Base-by-base conservation (phyloP, 2,888 invertebrate species). In the Junonia oenone region DNA sequence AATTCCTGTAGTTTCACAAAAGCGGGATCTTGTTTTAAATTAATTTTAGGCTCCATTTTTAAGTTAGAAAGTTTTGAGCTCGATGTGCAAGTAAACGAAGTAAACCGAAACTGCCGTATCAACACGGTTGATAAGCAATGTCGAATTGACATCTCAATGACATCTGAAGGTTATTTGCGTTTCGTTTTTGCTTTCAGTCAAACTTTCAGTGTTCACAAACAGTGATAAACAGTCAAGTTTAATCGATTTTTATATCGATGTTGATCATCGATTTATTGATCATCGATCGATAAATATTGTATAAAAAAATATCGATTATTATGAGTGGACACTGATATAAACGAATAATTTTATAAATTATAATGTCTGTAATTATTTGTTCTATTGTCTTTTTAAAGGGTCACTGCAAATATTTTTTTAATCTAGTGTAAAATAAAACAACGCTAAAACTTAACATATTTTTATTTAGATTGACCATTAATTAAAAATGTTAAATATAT, bases 1-100 rank as follows among this genome's bases (percentile, higher is more conserved):
- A 94, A 95, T 56, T 94, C 92, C 72, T 95, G 92, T 40, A 98
- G 86, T 80, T 95, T 93, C 71, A 93, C 91, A 91, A 93, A 98
- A 11, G 93, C 92, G 14, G 94, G 85, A 69, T 96, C 96, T 60
- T 87, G 72, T 62, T 71, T 79, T 56, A 91, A 70, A 66, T 75
- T 84, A 26, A 81, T 71, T 77, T 90, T 90, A 19, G 85, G 79
- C 46, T 90, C 89, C 91, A 91, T 91, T 61, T 64, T 78, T 68
- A 65, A 70, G 55, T 61, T 43, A 57, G 70, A 74, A 76, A 75
- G 65, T 68, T 67, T 63, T 57, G 62, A 63, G 66, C 61, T 62
- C 40, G 58, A 45, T 53, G 62, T 66, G 64, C 72, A 70, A 70
- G 66, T 64, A n/a, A n/a, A n/a, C n/a, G n/a, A n/a, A n/a, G n/a